Evolutionary conservation across 1,140 invertebrate genomes (phyloP).

Genomic region (Oscheius sp.): DNA sequence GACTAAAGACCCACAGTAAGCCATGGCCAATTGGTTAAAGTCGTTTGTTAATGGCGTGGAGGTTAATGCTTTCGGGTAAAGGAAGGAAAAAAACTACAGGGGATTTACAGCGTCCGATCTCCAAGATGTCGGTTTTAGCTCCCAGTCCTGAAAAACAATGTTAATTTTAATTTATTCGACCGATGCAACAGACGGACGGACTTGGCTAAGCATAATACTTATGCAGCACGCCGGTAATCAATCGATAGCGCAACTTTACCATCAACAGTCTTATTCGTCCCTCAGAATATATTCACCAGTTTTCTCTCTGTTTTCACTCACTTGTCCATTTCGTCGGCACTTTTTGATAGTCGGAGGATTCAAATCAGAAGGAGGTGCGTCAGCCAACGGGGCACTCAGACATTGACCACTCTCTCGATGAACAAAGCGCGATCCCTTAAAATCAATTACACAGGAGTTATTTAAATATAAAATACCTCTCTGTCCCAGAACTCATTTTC

Average conservation of each 20-base stretch:
- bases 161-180: no score
- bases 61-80: slow-evolving; percentile 30
- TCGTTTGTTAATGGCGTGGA: slow-evolving; percentile 20
- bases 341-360: slow-evolving; percentile 16
- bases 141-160: no score
- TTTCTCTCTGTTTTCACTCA: not conserved
- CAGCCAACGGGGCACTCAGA: slow-evolving; percentile 13
- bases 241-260: not conserved
- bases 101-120: not conserved
- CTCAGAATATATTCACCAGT: not conserved
- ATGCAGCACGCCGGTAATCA: slow-evolving; percentile 8
- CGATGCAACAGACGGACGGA: no score
- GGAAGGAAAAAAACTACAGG: not conserved
- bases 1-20: no score
- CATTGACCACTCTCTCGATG: slow-evolving; percentile 39
- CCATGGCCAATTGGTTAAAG: not conserved
- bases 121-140: not conserved
- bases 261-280: no score
- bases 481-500: slow-evolving; percentile 40
- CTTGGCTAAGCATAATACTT: slow-evolving; percentile 9
- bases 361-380: slow-evolving; percentile 1
- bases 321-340: slow-evolving; percentile 13
- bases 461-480: no score
- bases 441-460: no score
- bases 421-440: slow-evolving; percentile 27